phyloP scores from a whole-genome alignment of 2,113 vertebrate species.

The Eublepharis macularius region DNA sequence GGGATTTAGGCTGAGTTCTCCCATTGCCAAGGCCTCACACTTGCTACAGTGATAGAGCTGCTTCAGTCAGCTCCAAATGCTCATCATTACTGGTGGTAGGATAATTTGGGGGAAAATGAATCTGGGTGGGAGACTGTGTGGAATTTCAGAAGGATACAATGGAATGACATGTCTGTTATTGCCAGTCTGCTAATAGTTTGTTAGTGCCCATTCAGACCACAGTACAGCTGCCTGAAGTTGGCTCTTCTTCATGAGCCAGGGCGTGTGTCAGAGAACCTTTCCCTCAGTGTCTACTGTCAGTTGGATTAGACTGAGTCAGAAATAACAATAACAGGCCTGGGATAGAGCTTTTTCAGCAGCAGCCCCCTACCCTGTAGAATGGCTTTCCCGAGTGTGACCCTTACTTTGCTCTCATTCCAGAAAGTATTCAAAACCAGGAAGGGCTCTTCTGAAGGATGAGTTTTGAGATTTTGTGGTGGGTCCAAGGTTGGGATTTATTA shows the following conservation, averaged over 20 bases:
- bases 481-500: too few species aligned
- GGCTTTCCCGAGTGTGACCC: too few species aligned
- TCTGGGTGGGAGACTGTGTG: background rate
- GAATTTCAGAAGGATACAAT: background rate
- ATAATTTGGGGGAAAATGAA: background rate
- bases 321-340: background rate
- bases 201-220: background rate
- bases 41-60: background rate
- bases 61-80: accelerated
- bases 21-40: background rate
- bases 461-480: too few species aligned
- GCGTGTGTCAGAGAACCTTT: background rate
- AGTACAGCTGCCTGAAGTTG: background rate
- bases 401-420: too few species aligned
- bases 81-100: background rate
- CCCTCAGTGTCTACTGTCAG: background rate
- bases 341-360: too few species aligned
- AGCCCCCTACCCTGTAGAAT: too few species aligned
- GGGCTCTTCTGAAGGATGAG: too few species aligned
- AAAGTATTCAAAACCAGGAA: too few species aligned
- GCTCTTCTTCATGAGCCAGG: background rate
- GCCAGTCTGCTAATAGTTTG: background rate
- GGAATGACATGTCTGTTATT: background rate
- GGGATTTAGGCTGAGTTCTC: background rate
- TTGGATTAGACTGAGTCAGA: background rate